Evolutionary conservation across 2,113 vertebrate species (phyloP).

Genomic region (Melanocharis versteri): DNA sequence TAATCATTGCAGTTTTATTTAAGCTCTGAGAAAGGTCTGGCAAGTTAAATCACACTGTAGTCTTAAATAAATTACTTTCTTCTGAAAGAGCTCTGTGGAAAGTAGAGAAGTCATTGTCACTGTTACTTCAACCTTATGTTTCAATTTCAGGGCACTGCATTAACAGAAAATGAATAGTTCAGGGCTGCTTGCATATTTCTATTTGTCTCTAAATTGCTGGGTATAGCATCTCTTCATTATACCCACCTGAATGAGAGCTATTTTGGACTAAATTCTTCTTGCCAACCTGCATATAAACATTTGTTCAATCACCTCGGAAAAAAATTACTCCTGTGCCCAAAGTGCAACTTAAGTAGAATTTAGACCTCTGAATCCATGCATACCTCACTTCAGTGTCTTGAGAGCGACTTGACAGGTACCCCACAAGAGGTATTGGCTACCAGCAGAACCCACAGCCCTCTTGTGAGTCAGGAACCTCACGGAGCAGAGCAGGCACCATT

Average conservation of each 20-base stretch:
- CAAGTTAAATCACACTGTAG: slow-evolving; percentile 7
- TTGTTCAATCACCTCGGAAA: neutral
- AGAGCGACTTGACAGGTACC: neutral
- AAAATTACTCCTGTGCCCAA: neutral
- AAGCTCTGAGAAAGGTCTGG: slow-evolving; percentile 29
- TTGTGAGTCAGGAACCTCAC: neutral
- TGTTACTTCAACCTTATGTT: neutral
- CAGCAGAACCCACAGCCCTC: neutral
- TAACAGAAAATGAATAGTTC: neutral
- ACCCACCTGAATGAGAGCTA: neutral
- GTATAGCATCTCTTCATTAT: neutral
- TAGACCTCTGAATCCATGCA: neutral
- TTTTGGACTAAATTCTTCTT: neutral
- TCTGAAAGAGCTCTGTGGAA: neutral
- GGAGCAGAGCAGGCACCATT: neutral
- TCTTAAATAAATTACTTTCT: slow-evolving; percentile 27
- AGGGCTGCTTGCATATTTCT: neutral
- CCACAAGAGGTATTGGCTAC: fast-evolving
- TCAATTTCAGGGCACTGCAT: neutral
- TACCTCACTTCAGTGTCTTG: neutral
- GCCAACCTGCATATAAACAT: neutral
- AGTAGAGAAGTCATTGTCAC: neutral
- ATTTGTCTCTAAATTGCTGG: neutral
- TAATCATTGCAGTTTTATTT: slow-evolving; percentile 43
- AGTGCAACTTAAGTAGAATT: neutral